These are phyloP conservation scores for Drosophila persimilis DNA, from an alignment of 1,140 invertebrate genomes.

Conservation along the genomic window DNA sequence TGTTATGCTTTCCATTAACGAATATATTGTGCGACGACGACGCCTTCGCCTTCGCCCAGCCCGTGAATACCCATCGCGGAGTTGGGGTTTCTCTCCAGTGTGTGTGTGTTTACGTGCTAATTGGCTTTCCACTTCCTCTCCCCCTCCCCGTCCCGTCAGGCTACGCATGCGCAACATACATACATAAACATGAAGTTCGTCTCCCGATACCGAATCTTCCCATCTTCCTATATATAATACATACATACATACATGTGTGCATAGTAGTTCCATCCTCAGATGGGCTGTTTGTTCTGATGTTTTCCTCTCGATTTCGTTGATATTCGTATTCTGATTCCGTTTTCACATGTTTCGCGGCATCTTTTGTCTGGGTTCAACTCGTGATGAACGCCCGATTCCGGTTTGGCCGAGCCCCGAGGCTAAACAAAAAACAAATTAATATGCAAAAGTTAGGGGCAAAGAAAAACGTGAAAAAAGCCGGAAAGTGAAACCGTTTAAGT, in stretches of 20 bases:
- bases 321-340: conserved; percentile 29
- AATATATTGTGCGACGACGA: background rate
- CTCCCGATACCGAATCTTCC: too few relatives aligned
- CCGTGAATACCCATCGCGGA: conserved; percentile 9
- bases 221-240: background rate
- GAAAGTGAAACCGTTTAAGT: conserved; percentile 57
- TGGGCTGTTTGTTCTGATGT: conserved; percentile 50
- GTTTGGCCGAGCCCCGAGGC: conserved; percentile 41
- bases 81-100: conserved; percentile 19
- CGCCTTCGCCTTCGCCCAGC: background rate
- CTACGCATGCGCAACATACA: conserved; percentile 54
- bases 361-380: conserved; percentile 44
- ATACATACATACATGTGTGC: background rate
- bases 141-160: background rate
- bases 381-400: conserved; percentile 65
- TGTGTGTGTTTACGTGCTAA: conserved; percentile 41
- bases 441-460: conserved; percentile 27
- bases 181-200: background rate
- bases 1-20: conserved; percentile 6
- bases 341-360: conserved; percentile 54
- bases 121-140: conserved; percentile 44
- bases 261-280: conserved; percentile 1
- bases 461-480: conserved; percentile 22
- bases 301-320: conserved; percentile 66
- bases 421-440: conserved; percentile 32